Conservation (phyloP, 2,797 vertebrate genomes). For the Tokudaia tokunoshimensis region DNA sequence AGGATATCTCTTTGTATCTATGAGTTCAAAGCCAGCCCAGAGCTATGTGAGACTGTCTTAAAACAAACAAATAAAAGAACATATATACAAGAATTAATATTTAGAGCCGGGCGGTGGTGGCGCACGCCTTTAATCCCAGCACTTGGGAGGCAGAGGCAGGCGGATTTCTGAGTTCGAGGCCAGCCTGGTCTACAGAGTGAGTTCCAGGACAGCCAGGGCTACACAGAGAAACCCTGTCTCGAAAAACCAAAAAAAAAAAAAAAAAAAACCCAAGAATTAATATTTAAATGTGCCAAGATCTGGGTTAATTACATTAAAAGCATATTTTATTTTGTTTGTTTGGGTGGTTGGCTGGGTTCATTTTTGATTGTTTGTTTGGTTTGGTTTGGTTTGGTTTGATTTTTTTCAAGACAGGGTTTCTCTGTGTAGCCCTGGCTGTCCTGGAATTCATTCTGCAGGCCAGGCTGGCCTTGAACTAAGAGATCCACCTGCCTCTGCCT, state of each 20-base stretch:
- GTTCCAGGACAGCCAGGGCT: too few species aligned
- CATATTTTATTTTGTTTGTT: not conserved
- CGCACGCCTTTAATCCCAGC: too few species aligned
- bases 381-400: not conserved
- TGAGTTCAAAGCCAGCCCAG: not conserved
- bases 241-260: too few species aligned
- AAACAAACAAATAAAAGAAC: not conserved
- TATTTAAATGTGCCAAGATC: slow-evolving; percentile 21
- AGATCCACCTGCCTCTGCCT: not conserved
- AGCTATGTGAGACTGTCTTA: not conserved
- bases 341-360: not conserved
- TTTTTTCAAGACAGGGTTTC: not conserved
- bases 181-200: too few species aligned
- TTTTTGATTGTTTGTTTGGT: too few species aligned
- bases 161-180: too few species aligned
- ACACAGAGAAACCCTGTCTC: too few species aligned
- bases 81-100: not conserved
- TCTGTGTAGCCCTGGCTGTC: not conserved
- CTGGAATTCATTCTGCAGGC: not conserved
- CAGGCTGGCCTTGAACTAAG: too few species aligned
- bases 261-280: not conserved
- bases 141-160: too few species aligned
- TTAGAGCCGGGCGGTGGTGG: too few species aligned
- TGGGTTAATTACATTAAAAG: slow-evolving; percentile 34
- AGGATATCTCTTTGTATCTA: not conserved